Conservation (phyloP, 2,113 vertebrate genomes). For the Platichthys stellatus region DNA sequence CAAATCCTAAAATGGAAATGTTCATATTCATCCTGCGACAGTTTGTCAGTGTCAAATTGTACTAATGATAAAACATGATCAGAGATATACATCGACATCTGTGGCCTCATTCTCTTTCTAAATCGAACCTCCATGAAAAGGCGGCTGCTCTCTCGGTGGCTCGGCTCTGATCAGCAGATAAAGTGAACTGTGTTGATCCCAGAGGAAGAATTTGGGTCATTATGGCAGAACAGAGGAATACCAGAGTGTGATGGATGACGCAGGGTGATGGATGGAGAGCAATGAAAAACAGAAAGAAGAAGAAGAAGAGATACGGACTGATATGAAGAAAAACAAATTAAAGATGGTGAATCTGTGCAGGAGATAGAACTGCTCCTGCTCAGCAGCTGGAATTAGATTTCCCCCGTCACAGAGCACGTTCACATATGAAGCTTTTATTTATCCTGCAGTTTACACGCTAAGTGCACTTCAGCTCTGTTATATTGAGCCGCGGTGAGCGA, state of each 20-base stretch:
- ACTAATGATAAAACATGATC: not conserved
- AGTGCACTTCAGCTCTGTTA: conserved; percentile 28
- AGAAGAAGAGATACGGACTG: not conserved
- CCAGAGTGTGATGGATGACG: not conserved
- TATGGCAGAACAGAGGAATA: conserved; percentile 13
- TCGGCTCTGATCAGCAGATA: conserved; percentile 48
- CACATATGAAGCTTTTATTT: not conserved
- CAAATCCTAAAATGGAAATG: not conserved
- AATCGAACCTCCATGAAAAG: not conserved
- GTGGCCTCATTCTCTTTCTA: not conserved
- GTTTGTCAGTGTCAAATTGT: not conserved
- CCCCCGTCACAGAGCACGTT: not conserved
- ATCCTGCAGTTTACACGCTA: not conserved
- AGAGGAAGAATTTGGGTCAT: conserved; percentile 38
- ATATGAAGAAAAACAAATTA: conserved; percentile 12
- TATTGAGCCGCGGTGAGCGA: conserved; percentile 26
- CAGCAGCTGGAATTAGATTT: conserved; percentile 16
- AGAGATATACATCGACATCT: not conserved
- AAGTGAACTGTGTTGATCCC: conserved; percentile 46
- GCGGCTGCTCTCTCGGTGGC: not conserved
- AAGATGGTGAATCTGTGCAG: not conserved
- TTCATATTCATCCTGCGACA: not conserved
- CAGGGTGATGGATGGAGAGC: conserved; percentile 6
- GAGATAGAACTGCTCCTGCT: conserved; percentile 11
- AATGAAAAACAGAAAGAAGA: conserved; percentile 28